Base-by-base conservation (phyloP, 2,888 invertebrate genomes). In the Tupiocoris notatus region DNA sequence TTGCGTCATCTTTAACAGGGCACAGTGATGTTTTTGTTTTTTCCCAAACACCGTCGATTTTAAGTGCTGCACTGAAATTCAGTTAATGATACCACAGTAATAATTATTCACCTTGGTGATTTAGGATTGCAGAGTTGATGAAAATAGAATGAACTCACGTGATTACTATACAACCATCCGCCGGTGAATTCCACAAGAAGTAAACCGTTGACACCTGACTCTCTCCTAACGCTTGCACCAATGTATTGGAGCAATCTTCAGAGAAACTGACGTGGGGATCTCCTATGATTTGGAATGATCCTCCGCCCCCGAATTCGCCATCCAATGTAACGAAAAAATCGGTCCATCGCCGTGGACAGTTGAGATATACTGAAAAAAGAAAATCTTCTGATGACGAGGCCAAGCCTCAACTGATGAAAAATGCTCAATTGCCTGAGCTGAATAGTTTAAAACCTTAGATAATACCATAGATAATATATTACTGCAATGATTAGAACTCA, bases 141-240 rank as follows among this genome's bases (percentile, higher is more conserved):
- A n/a, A n/a, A n/a, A n/a, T n/a, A n/a, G n/a, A n/a, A 65, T 23
- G 24, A 23, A 24, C 76, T 73, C 83, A 93, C 89, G 92, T 94
- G 82, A 97, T 89, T 24, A 91, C 88, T 56, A 96, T 90, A 83
- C 96, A 97, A 79, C 93, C 93, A 7, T 90, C 85, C 16, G 90
- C 88, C 0, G 97, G 96, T 16, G 96, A 94, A 65, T 90, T 92
- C 96, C 97, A 97, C 87, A 93, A 90, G 79, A 95, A 92, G 82
- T 92, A 91, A 7, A 95, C 89, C 82, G 93, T 92, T 0, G 92
- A 91, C 84, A 96, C 96, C 7, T 90, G 89, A 74, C 91, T 86
- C 18, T 9, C 12, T 81, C 91, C 89, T 79, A 92, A 92, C 0
- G 91, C 89, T 83, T 96, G 94, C 0, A 91, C 88, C 1, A 96